Base-by-base conservation (phyloP, 2,888 invertebrate species). In the Colletes collaris region DNA sequence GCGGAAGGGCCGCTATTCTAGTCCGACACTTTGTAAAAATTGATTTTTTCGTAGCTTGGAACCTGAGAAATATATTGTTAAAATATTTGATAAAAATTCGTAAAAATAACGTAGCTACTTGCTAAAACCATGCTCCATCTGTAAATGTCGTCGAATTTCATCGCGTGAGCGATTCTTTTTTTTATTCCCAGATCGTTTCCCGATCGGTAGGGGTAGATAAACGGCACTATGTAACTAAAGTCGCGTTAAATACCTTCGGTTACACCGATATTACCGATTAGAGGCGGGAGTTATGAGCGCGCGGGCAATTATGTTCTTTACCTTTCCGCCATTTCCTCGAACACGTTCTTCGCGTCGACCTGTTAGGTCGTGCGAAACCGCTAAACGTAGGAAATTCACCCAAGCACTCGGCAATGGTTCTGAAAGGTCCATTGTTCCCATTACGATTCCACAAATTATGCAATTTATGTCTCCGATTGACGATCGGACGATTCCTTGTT, bases 211-310 rank as follows among this genome's bases (percentile, higher is more conserved):
- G 19, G 52, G 11, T 13, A 44, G 73, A 64, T 64, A 64, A 16
- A 59, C 27, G 19, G 58, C 35, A 2, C 53, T 13, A 3, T 27
- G 55, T 50, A 49, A 50, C 16, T 58, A 27, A 46, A 64, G 63
- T 58, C 35, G 58, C 52, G 67, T 40, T 55, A 63, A 75, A 52
- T 75, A 52, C 58, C 44, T 67, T 40, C 19, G 62, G 50, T n/a
- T 53, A 52, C 52, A 46, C 67, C 46, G 58, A 65, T 66, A 70
- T 76, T 62, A 70, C 65, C 76, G 76, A 79, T 79, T 70, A 76
- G 70, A 66, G 49, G 7, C 55, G 55, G 60, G 53, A 76, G 65
- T 76, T 69, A 76, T 65, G 65, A 76, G 52, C 76, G 37, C 44
- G 16, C 67, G 8, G 50, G 69, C 52, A 69, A 78, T 78, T 69